Conservation (phyloP, 30 jellyfish, hydroid and myxozoan genomes). For the Catostylus mosaicus region DNA sequence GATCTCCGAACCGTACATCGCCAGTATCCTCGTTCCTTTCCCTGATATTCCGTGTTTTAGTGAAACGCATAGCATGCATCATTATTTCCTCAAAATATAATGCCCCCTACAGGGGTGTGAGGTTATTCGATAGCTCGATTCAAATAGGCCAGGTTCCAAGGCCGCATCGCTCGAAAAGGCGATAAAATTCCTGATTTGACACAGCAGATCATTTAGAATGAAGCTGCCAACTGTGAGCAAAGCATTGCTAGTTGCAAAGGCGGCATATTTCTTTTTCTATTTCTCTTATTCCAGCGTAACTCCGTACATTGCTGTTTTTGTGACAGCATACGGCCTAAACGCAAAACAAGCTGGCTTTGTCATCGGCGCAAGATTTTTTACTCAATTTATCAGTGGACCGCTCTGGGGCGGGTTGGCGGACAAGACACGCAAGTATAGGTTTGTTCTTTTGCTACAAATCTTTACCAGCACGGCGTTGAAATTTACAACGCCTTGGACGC, state of each 20-base stretch:
- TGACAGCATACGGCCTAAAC: slow-evolving; percentile 79
- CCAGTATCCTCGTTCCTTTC: too few relatives aligned
- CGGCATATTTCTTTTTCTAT: slow-evolving; percentile 71
- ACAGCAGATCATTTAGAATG: too few relatives aligned
- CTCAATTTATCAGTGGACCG: slow-evolving; percentile 73
- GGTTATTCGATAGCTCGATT: too few relatives aligned
- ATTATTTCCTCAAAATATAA: too few relatives aligned
- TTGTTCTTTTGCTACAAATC: slow-evolving; percentile 32
- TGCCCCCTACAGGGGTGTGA: too few relatives aligned
- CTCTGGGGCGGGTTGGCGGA: slow-evolving; percentile 84
- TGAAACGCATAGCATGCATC: too few relatives aligned
- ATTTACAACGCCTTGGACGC: slow-evolving; percentile 82
- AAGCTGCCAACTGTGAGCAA: slow-evolving; percentile 27
- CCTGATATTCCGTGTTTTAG: too few relatives aligned
- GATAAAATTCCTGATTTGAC: too few relatives aligned
- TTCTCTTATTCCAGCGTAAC: slow-evolving; percentile 62
- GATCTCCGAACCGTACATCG: too few relatives aligned
- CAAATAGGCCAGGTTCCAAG: too few relatives aligned
- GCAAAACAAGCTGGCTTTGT: slow-evolving; percentile 82
- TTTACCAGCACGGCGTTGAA: slow-evolving; percentile 34
- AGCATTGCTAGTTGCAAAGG: slow-evolving; percentile 61
- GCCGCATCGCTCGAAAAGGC: too few relatives aligned
- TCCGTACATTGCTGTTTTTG: slow-evolving; percentile 69
- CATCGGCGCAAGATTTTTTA: slow-evolving; percentile 66
- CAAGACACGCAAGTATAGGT: slow-evolving; percentile 63